A percentile compares a stretch with the other conserved stretches of the same genome.
These are phyloP conservation scores for Pecten maximus DNA, from an alignment of 2,888 invertebrate genomes.

Conservation along the genomic window DNA sequence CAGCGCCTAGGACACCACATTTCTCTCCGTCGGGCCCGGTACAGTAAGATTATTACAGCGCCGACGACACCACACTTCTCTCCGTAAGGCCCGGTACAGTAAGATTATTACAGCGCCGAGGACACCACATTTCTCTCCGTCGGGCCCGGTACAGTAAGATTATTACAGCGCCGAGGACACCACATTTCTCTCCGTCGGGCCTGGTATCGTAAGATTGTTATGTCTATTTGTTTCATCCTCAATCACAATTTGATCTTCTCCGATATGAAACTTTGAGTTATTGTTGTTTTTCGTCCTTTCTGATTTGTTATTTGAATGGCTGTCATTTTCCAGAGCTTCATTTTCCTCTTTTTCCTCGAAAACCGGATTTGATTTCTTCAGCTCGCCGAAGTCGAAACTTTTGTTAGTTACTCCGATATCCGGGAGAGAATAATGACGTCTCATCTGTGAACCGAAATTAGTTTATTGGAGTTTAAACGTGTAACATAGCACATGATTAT, in stretches of 20 bases:
- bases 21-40: too few species aligned
- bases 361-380: constrained; percentile 10
- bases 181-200: background rate
- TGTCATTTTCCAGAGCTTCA: background rate
- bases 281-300: background rate
- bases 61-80: too few species aligned
- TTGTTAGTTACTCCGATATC: constrained; percentile 2
- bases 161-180: background rate
- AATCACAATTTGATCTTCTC: background rate
- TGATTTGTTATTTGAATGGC: background rate
- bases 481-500: too few species aligned
- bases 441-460: background rate
- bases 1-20: too few species aligned
- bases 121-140: too few species aligned
- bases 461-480: too few species aligned
- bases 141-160: too few species aligned
- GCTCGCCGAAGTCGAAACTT: constrained; percentile 6
- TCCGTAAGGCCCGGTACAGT: too few species aligned
- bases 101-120: background rate
- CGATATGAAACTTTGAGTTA: background rate
- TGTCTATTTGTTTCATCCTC: constrained; percentile 9
- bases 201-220: background rate
- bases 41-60: too few species aligned
- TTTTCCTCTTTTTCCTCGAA: constrained; percentile 32
- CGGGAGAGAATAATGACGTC: constrained; percentile 24